A percentile compares a stretch with the other conserved stretches of the same genome.
Conservation (phyloP, 30 jellyfish, hydroid and myxozoan genomes). For the Chrysaora quinquecirrha region DNA sequence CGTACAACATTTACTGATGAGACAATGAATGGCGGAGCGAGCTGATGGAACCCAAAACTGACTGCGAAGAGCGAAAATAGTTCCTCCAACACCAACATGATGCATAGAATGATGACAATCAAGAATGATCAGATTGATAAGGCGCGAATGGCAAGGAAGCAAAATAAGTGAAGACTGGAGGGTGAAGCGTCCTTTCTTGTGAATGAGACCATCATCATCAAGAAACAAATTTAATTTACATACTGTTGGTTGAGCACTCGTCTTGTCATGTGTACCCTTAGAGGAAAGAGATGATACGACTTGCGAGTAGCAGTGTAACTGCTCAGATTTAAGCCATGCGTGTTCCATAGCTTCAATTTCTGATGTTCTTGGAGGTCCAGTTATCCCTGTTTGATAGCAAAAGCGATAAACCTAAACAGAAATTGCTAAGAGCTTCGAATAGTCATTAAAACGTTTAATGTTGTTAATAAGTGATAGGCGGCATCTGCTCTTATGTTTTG, state of each 20-base stretch:
- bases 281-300: no score
- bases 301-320: no score
- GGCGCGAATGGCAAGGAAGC: slow-evolving; percentile 31
- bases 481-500: no score
- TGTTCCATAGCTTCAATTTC: no score
- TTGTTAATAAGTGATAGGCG: no score
- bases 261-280: not conserved
- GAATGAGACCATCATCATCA: slow-evolving; percentile 24
- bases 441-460: slow-evolving; percentile 11
- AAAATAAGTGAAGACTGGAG: slow-evolving; percentile 15
- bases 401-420: no score
- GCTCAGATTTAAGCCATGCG: no score
- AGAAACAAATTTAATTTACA: slow-evolving; percentile 24
- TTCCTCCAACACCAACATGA: no score
- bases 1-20: slow-evolving; percentile 6
- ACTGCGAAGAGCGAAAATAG: no score
- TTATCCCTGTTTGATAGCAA: slow-evolving; percentile 11
- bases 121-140: no score
- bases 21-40: slow-evolving; percentile 44
- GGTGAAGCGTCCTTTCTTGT: slow-evolving; percentile 35
- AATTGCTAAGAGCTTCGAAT: slow-evolving; percentile 26
- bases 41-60: no score
- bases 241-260: slow-evolving; percentile 40
- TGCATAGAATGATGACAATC: no score
- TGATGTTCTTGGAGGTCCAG: slow-evolving; percentile 13